Evolutionary conservation across 2,113 vertebrate genomes (phyloP), one percentile per base, ranked within the genome.

Genomic region (Aegithalos caudatus): DNA sequence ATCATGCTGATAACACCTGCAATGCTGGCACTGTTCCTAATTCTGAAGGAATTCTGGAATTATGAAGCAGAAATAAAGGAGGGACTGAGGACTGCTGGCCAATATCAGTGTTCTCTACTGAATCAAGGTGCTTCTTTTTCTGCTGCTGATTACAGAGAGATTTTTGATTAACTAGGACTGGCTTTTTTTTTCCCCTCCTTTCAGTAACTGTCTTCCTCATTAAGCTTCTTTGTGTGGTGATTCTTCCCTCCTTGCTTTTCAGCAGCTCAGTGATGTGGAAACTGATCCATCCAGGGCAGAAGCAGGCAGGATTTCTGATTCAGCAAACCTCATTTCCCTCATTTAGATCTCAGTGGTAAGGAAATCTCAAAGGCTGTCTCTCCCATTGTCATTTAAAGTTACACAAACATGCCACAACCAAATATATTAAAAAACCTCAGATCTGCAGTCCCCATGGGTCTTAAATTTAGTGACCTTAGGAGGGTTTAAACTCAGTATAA

Each of bases 181-280:
- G 19, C 29, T 24, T 15, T 5, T 50, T 50, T 27, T 4, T 28
- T 28, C 10, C 0, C 0, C 3, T 6, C 17, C 22, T 38, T 88
- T 47, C 53, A 53, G 2, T 89, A 86, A 48, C n/a, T 29, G 4
- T 73, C 61, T 38, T 74, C n/a, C 77, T 94, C 53, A 44, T 76
- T 64, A 92, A 40, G 42, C 64, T 61, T 94, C 48, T 71, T 70
- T 78, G 56, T 64, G 45, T 81, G 61, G 47, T 38, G 44, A 56
- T 81, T 73, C 73, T 84, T 94, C 53, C 33, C 31, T 62, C 42
- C n/a, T 47, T 88, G 58, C 86, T 88, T 85, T 89, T 85, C 91
- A 90, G 87, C 73, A 84, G 89, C 77, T 92, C 84, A 79, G 37
- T 54, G 89, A 73, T 84, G 90, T 78, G 84, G 91, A 87, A 96